Base-by-base conservation (phyloP, 2,797 vertebrate genomes). In the Typhlichthys subterraneus region DNA sequence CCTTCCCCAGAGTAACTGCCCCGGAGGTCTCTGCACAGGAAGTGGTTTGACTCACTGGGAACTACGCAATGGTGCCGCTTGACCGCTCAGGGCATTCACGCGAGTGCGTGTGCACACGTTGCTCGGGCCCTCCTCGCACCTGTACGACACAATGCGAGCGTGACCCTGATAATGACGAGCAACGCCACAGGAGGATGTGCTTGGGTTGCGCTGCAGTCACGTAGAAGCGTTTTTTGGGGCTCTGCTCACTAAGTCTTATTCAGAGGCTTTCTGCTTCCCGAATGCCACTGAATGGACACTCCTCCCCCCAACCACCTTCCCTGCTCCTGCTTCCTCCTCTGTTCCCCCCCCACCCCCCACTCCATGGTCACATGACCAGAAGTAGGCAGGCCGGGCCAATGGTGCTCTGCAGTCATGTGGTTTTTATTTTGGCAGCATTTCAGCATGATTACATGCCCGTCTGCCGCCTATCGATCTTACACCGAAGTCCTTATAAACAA, bases 341-440 rank as follows among this genome's bases (percentile, higher is more conserved):
- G 12, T 4, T 4, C 23, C 23, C 23, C 23, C 7, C 3, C n/a
- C 56, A 38, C 49, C 70, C 88, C 84, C 87, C 82, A 76, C 79
- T 81, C 61, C 73, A 55, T 38, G 72, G 75, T 87, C 88, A 88
- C 70, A 70, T 88, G 85, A 90, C 85, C 86, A 88, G 83, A 87
- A 89, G 74, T 70, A 72, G 82, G 79, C 17, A 50, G 80, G 49
- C 63, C 38, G 38, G 38, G 76, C 52, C 87, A 77, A 89, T 86
- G 84, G 73, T 42, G 8, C 38, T 42, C 38, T 8, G 38, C 7
- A 42, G 38, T 9, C 8, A 42, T 42, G 38, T 42, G 38, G 38
- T 50, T 33, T 33, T 53, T 53, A 53, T 42, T 62, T 53, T 42
- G 53, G 51, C 33, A 14, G 42, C 7, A 9, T 33, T 42, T n/a